phyloP scores from a whole-genome alignment of 1,140 invertebrate species.

The Propsilocerus akamusi region DNA sequence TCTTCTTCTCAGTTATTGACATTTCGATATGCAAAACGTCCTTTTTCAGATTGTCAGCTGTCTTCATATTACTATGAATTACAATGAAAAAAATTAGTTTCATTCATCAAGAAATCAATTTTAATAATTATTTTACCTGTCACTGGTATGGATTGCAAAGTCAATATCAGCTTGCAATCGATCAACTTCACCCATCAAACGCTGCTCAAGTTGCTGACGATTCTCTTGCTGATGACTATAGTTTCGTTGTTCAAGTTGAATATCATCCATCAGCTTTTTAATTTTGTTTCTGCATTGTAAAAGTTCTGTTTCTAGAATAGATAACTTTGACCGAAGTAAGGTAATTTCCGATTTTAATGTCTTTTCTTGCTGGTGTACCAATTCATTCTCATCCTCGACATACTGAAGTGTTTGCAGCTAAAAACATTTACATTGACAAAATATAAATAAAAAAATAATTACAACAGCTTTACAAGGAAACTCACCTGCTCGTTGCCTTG shows the following conservation, averaged over 20 bases:
- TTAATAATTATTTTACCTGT: slow-evolving; percentile 27
- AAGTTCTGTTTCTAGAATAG: slow-evolving; percentile 74
- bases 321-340: slow-evolving; percentile 58
- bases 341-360: slow-evolving; percentile 71
- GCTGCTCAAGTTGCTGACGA: slow-evolving; percentile 48
- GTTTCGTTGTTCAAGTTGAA: slow-evolving; percentile 26
- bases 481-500: slow-evolving; percentile 57
- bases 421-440: slow-evolving; percentile 8
- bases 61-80: slow-evolving; percentile 34
- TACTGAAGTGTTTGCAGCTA: slow-evolving; percentile 56
- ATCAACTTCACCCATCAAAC: slow-evolving; percentile 60
- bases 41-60: slow-evolving; percentile 59
- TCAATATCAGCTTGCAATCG: slow-evolving; percentile 63
- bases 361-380: slow-evolving; percentile 73
- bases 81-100: not conserved
- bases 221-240: slow-evolving; percentile 18
- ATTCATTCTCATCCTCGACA: slow-evolving; percentile 72
- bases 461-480: slow-evolving; percentile 6
- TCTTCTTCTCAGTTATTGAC: slow-evolving; percentile 67
- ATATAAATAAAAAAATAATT: not conserved
- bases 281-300: slow-evolving; percentile 79
- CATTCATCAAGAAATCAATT: not conserved
- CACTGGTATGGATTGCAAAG: slow-evolving; percentile 59
- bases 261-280: slow-evolving; percentile 46
- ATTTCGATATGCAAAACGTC: slow-evolving; percentile 56